Percentiles rank a stretch among this genome's conserved stretches.
These are phyloP conservation scores for Tiaroga cobitis DNA, from an alignment of 2,797 vertebrate genomes.

Conservation along the genomic window DNA sequence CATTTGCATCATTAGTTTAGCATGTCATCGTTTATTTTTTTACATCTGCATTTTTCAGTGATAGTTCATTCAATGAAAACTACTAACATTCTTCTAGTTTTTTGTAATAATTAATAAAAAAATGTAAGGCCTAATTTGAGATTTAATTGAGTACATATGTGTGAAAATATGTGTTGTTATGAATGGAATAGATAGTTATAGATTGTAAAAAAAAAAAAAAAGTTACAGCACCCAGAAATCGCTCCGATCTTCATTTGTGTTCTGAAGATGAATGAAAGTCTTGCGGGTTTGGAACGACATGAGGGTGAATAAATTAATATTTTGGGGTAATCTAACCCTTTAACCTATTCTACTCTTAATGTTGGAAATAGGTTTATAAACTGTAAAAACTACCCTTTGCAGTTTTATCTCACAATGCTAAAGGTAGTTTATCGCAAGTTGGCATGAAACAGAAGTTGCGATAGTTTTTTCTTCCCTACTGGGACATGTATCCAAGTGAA, in stretches of 20 bases:
- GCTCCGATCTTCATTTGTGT: no score
- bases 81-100: not conserved
- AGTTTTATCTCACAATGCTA: not conserved
- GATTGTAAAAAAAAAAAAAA: not conserved
- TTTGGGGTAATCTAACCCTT: no score
- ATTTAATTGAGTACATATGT: not conserved
- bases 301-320: no score
- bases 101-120: not conserved
- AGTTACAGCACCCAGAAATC: no score
- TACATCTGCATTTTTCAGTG: not conserved
- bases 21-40: not conserved
- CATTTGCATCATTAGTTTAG: not conserved
- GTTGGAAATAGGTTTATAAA: not conserved
- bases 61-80: not conserved
- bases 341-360: not conserved
- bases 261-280: no score
- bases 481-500: no score
- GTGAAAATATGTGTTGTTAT: not conserved
- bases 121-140: not conserved
- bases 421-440: no score
- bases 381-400: not conserved
- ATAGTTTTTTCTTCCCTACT: no score
- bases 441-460: no score
- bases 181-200: not conserved
- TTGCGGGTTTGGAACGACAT: no score